A percentile compares a stretch with the other conserved stretches of the same genome.
These are phyloP conservation scores for Reinhardtius hippoglossoides DNA, from an alignment of 2,113 vertebrate genomes.

Conservation along the genomic window DNA sequence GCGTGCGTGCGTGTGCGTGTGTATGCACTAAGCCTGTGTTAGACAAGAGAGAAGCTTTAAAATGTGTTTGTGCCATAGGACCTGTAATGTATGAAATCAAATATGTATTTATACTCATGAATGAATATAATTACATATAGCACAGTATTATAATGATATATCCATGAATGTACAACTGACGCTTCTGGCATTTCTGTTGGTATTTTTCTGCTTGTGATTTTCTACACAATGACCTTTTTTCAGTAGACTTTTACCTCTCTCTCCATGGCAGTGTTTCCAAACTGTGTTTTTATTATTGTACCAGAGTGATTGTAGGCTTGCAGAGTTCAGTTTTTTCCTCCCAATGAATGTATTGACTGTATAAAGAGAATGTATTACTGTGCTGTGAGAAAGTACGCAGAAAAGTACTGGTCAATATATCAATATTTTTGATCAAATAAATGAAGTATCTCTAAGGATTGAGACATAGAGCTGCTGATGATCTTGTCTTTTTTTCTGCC, in stretches of 20 bases:
- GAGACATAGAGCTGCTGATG: slow-evolving; percentile 9
- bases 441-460: slow-evolving; percentile 64
- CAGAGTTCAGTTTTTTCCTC: slow-evolving; percentile 55
- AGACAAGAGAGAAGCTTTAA: slow-evolving; percentile 67
- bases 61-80: slow-evolving; percentile 67
- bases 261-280: slow-evolving; percentile 64
- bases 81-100: slow-evolving; percentile 63
- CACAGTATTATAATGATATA: slow-evolving; percentile 72
- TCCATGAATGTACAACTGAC: slow-evolving; percentile 72
- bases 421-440: slow-evolving; percentile 74
- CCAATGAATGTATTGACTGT: slow-evolving; percentile 74
- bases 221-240: slow-evolving; percentile 66
- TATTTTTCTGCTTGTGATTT: slow-evolving; percentile 74
- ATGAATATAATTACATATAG: slow-evolving; percentile 67
- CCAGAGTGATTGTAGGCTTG: slow-evolving; percentile 69
- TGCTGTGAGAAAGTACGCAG: slow-evolving; percentile 65
- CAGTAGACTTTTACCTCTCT: slow-evolving; percentile 61
- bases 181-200: slow-evolving; percentile 65
- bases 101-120: slow-evolving; percentile 69
- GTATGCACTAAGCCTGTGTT: slow-evolving; percentile 47
- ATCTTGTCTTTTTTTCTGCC: slow-evolving; percentile 14
- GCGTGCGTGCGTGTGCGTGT: slow-evolving; percentile 24
- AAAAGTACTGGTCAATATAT: slow-evolving; percentile 65
- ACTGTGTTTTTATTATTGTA: slow-evolving; percentile 61
- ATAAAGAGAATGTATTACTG: slow-evolving; percentile 67